Evolutionary conservation across 2,113 vertebrate species (phyloP).

Genomic region (Ardeotis arabs): DNA sequence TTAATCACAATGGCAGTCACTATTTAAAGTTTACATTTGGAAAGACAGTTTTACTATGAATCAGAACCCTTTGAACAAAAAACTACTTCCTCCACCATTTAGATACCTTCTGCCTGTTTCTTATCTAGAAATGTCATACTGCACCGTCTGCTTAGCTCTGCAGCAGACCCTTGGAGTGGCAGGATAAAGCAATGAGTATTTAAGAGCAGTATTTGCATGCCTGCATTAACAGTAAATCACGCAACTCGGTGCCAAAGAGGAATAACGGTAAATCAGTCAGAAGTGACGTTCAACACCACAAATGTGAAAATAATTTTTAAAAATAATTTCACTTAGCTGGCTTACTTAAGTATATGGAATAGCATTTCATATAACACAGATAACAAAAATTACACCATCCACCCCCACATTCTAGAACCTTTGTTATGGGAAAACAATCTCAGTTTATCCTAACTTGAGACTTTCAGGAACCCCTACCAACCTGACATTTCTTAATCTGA

Average conservation of each 20-base stretch:
- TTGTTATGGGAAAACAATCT: neutral
- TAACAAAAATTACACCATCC: neutral
- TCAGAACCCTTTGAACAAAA: neutral
- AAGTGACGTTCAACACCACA: neutral
- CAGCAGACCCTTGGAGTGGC: neutral
- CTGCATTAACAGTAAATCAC: neutral
- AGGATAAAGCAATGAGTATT: neutral
- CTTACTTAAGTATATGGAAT: neutral
- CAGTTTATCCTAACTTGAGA: neutral
- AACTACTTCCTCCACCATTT: neutral
- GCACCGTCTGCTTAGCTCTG: neutral
- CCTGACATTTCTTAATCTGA: conserved; percentile 81
- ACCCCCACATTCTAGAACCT: conserved; percentile 17
- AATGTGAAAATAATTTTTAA: neutral
- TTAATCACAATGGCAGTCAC: neutral
- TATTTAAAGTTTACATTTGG: neutral
- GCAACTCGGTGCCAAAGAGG: neutral
- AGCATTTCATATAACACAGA: conserved; percentile 4
- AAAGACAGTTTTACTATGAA: conserved; percentile 2
- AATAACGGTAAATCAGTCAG: neutral
- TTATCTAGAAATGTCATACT: neutral
- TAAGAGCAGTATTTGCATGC: neutral
- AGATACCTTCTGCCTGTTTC: fast-evolving
- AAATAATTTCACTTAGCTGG: neutral
- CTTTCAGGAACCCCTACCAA: conserved; percentile 72